Evolutionary conservation across 1,140 invertebrate species (phyloP), one percentile per base, ranked within the genome.

Genomic region (Drosophila mojavensis): DNA sequence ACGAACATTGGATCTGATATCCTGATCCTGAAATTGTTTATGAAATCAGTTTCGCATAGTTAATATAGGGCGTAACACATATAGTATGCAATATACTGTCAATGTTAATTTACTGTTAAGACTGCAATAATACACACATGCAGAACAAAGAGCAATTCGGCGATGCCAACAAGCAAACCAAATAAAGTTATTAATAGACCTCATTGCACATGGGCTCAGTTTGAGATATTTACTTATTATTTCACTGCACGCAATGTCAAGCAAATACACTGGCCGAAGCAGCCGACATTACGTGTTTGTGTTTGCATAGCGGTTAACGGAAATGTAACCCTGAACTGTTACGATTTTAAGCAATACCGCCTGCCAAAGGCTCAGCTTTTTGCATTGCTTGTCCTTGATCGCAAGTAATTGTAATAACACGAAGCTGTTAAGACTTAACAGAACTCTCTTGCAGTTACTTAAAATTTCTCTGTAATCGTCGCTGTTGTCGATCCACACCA

Each of bases 111-210:
- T 55, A 55, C 53, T 55, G 53, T 55, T 55, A 36, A 36, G 7
- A 51, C 13, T n/a, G 11, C 13, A 51, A 55, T 10, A 54, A 33
- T n/a, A 33, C 15, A 54, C 33, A 9, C 7, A 36, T 10, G 36
- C 36, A 39, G 50, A 51, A 51, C 50, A 51, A 51, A 28, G 26
- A 51, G 26, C 24, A 2, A 20, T 36, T 58, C 7, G 41, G 39
- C 41, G 20, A 28, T 45, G 26, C 43, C 41, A 47, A 48, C 43
- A 48, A 48, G 20, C 43, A 60, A 60, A 48, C 48, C 15, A 30
- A 30, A 30, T 30, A 30, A 30, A 47, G 43, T 6, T 60, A 48
- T 60, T 20, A 60, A 48, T 48, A 60, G 58, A 60, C n/a, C 13
- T 58, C 28, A 41, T 11, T 26, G 41, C 5, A 10, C 41, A 15